Evolutionary conservation across 2,797 vertebrate genomes (phyloP), one percentile per base, ranked within the genome.

Genomic region (Enteromius treurensis): DNA sequence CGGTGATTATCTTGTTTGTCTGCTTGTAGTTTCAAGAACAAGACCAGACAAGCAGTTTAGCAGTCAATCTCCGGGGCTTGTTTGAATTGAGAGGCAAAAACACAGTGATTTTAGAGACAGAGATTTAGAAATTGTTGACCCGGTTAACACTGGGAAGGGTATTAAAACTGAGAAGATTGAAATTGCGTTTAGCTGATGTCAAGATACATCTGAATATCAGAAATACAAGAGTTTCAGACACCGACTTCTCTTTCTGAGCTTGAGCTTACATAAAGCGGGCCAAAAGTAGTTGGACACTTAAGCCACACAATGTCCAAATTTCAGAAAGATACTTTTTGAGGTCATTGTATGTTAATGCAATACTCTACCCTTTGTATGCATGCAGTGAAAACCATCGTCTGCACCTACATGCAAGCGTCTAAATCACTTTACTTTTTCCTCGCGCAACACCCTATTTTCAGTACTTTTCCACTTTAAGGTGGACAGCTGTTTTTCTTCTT

Each of bases 1-100:
- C 90, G 87, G 80, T 87, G 91, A 94, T 93, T 91, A 94, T 91
- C 90, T 93, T 92, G 92, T 93, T 91, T 76, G 26, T 14, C 84
- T 11, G 91, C 91, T 93, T 93, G 92, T 93, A 92, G 86, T 69
- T 77, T 83, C 21, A 77, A n/a, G 81, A 83, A 83, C 81, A 82
- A 82, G 81, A 76, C 81, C 49, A 82, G 81, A 76, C 81, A 77
- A 83, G 81, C 74, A 69, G 73, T 83, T 77, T 83, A 83, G 65
- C 51, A 83, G 74, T 83, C 81, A 83, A 83, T 77, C 73, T 77
- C 65, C 17, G 7, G 11, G 64, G 62, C 81, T 76, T 82, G 81
- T 75, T 83, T 83, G 51, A 77, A 70, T 60, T 47, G 62, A 49
- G 23, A 83, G 9, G 64, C n/a, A 55, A 69, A 83, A 77, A 70